phyloP scores from a whole-genome alignment of 2,888 invertebrate genomes.

The Andrena minutula region DNA sequence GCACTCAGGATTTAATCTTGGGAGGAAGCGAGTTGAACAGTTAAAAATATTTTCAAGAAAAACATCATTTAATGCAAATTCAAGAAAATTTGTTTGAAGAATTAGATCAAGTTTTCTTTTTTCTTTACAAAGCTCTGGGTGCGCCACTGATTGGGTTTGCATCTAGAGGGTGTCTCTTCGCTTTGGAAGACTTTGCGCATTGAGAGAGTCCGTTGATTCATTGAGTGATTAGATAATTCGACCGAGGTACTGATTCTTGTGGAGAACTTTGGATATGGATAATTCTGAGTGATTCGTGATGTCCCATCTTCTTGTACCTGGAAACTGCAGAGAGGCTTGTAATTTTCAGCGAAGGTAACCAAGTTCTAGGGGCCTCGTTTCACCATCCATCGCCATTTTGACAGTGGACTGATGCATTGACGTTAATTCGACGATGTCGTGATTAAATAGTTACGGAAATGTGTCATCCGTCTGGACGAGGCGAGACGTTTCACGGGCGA shows the following conservation, averaged over 20 bases:
- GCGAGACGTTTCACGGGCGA: slow-evolving; percentile 26
- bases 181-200: too few relatives aligned
- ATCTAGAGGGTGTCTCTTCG: too few relatives aligned
- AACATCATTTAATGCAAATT: too few relatives aligned
- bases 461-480: slow-evolving; percentile 21
- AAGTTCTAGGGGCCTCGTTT: not conserved
- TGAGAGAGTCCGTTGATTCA: not conserved
- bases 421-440: slow-evolving; percentile 39
- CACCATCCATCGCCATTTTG: slow-evolving; percentile 9
- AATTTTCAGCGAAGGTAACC: slow-evolving; percentile 23
- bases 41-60: too few relatives aligned
- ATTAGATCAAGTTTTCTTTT: too few relatives aligned
- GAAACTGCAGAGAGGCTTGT: not conserved
- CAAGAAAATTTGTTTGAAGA: too few relatives aligned
- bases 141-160: not conserved
- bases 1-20: too few relatives aligned
- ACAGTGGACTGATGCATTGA: slow-evolving; percentile 18
- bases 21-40: too few relatives aligned
- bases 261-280: not conserved
- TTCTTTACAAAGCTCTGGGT: too few relatives aligned
- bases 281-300: not conserved
- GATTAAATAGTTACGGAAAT: slow-evolving; percentile 47
- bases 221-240: not conserved
- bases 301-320: slow-evolving; percentile 10
- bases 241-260: not conserved